phyloP scores from a whole-genome alignment of 1,140 invertebrate species.

The Eriosoma lanigerum region DNA sequence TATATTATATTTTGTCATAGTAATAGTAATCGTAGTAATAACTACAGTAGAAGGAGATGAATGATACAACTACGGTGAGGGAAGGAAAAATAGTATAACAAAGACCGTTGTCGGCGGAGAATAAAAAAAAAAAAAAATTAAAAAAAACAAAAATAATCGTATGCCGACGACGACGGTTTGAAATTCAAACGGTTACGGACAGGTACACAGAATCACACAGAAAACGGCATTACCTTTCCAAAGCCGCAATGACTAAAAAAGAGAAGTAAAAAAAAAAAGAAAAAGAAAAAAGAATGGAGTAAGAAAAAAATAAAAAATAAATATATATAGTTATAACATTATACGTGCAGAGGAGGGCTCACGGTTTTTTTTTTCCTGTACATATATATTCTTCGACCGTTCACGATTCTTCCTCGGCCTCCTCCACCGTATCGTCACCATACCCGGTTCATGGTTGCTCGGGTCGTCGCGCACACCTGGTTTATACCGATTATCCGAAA shows the following conservation, averaged over 20 bases:
- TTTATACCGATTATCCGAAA: conserved; percentile 31
- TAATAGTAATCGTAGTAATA: no score
- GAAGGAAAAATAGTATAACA: neutral
- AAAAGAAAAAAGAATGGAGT: no score
- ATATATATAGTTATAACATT: conserved; percentile 17
- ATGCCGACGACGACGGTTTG: neutral
- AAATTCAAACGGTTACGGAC: conserved; percentile 44
- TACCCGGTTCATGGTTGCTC: neutral
- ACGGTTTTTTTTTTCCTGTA: conserved; percentile 1
- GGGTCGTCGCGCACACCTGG: conserved; percentile 14
- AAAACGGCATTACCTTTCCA: conserved; percentile 32
- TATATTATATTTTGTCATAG: no score
- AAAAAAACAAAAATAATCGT: neutral
- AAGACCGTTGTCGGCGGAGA: neutral
- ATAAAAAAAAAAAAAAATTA: neutral
- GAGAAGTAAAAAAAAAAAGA: neutral
- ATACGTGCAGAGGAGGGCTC: conserved; percentile 28
- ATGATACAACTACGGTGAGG: no score
- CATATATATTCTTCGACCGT: conserved; percentile 36
- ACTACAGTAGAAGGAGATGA: neutral
- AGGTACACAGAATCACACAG: conserved; percentile 24
- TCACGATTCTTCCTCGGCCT: conserved; percentile 20
- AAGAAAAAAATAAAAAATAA: no score
- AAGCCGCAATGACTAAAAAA: conserved; percentile 21
- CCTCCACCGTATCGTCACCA: neutral